A percentile compares a stretch with the other conserved stretches of the same genome.
Evolutionary conservation across 2,888 invertebrate genomes (phyloP).

Genomic region (Isoperla grammatica): DNA sequence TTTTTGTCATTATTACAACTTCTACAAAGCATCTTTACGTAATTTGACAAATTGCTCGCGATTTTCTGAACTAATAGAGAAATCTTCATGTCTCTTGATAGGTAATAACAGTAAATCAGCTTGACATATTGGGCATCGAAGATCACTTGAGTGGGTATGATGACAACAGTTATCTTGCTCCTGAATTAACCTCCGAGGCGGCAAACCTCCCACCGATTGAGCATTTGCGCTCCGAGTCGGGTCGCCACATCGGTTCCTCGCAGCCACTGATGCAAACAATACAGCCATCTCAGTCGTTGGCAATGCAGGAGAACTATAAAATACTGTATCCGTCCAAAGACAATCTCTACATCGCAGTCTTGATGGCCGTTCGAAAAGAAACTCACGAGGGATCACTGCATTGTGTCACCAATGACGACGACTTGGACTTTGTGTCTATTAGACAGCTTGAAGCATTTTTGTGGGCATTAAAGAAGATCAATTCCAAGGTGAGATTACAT

Average conservation of each 20-base stretch:
- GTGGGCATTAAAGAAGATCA: constrained; percentile 43
- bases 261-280: no score
- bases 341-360: constrained; percentile 22
- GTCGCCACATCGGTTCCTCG: constrained; percentile 14
- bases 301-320: constrained; percentile 10
- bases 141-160: constrained; percentile 4
- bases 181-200: no score
- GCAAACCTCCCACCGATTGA: no score
- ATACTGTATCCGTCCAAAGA: constrained; percentile 19
- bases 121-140: neutral
- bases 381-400: constrained; percentile 20
- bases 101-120: neutral
- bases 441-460: constrained; percentile 43
- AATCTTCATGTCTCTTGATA: no score
- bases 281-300: neutral
- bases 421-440: constrained; percentile 31
- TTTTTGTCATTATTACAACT: no score
- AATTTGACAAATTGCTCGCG: no score
- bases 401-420: constrained; percentile 14
- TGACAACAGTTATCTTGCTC: no score
- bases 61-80: no score
- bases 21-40: no score
- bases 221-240: neutral
- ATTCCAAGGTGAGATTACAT: constrained; percentile 35
- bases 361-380: constrained; percentile 22